phyloP scores from a whole-genome alignment of 2,113 vertebrate species.

The Ailuropoda melanoleuca region DNA sequence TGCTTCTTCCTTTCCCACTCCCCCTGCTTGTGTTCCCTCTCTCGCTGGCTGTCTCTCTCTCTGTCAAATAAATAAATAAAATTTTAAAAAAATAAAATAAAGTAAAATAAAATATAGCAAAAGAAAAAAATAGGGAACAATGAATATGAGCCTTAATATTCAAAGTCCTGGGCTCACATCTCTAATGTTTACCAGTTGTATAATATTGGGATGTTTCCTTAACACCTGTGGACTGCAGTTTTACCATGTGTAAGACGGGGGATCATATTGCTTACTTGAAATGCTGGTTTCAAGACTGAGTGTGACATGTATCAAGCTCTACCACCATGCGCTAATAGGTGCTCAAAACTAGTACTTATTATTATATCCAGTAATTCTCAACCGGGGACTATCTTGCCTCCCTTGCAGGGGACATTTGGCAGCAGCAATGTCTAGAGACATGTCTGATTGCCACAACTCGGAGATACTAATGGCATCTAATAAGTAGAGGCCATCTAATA shows the following conservation, averaged over 20 bases:
- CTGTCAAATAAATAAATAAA: too few species aligned
- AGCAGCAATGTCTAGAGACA: background rate
- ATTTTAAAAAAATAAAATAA: too few species aligned
- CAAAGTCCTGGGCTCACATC: background rate
- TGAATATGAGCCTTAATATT: background rate
- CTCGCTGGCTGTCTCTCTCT: too few species aligned
- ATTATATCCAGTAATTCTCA: background rate
- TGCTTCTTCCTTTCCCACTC: too few species aligned
- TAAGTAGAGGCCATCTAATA: background rate
- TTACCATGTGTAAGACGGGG: background rate
- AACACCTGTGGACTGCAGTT: background rate
- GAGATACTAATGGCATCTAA: background rate
- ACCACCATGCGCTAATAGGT: background rate
- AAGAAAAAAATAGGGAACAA: background rate
- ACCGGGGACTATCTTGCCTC: background rate
- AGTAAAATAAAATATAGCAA: background rate
- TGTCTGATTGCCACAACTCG: background rate
- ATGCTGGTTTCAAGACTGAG: background rate
- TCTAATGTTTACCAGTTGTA: background rate
- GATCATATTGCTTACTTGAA: background rate
- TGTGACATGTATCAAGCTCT: background rate
- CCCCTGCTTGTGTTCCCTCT: too few species aligned
- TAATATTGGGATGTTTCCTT: background rate
- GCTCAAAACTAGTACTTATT: background rate
- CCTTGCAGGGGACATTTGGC: background rate